phyloP scores from a whole-genome alignment of 2,797 vertebrate species.

The Galago senegalensis region DNA sequence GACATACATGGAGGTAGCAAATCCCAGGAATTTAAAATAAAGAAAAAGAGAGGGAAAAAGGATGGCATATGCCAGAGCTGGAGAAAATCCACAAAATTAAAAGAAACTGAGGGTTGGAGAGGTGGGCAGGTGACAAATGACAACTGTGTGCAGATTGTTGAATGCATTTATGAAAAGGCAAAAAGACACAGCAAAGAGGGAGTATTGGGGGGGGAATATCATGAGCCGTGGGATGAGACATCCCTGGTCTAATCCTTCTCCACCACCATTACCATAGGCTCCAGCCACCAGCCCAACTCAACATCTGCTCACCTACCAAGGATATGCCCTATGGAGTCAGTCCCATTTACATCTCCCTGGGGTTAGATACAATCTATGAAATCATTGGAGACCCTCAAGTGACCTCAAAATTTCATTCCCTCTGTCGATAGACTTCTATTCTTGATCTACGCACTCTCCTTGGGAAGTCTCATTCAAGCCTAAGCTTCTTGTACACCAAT shows the following conservation, averaged over 20 bases:
- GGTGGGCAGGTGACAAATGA: not conserved
- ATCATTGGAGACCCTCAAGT: not conserved
- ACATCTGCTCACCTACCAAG: not conserved
- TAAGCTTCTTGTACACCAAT: not conserved
- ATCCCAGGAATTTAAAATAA: not conserved
- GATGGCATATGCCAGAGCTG: not conserved
- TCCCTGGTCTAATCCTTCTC: not conserved
- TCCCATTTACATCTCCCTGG: not conserved
- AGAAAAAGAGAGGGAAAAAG: not conserved
- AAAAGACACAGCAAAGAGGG: not conserved
- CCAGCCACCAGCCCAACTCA: not conserved
- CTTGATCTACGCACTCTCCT: not conserved
- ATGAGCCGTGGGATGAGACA: not conserved
- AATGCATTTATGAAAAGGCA: not conserved
- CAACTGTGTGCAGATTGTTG: not conserved
- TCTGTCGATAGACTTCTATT: not conserved
- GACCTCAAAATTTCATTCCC: not conserved
- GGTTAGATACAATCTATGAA: not conserved
- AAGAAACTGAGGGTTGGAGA: not conserved
- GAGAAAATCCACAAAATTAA: not conserved
- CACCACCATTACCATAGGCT: fast-evolving
- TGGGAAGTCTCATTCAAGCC: not conserved
- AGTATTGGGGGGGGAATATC: not conserved
- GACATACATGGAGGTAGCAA: not conserved
- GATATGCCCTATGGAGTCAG: not conserved